Evolutionary conservation across 2,888 invertebrate species (phyloP).

Genomic region (Fissipunctia ypsillon): DNA sequence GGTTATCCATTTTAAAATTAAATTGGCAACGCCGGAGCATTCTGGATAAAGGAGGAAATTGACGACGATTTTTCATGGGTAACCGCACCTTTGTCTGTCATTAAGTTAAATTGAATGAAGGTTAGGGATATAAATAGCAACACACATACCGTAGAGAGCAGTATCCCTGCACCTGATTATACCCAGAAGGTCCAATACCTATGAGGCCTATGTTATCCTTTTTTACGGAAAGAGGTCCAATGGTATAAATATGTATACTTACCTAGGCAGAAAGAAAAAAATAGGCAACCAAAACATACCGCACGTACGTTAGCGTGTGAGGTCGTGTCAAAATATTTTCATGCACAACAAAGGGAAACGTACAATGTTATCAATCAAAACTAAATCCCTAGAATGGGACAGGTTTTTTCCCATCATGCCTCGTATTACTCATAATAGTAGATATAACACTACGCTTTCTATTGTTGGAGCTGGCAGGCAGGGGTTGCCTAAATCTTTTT

Average conservation of each 20-base stretch:
- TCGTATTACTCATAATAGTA: background rate
- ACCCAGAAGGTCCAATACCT: background rate
- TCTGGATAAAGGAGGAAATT: constrained; percentile 5
- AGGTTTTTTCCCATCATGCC: background rate
- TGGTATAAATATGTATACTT: background rate
- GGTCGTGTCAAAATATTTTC: constrained; percentile 19
- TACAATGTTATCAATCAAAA: constrained; percentile 21
- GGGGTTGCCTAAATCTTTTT: background rate
- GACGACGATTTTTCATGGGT: background rate
- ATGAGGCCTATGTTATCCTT: background rate
- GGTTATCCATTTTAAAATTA: background rate
- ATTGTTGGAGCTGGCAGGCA: background rate
- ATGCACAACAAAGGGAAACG: background rate
- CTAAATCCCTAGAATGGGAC: constrained; percentile 3
- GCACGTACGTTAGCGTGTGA: background rate
- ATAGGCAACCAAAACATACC: background rate
- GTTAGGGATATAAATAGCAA: background rate
- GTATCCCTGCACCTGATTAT: constrained; percentile 1
- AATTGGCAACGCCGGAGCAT: background rate
- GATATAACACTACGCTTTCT: background rate
- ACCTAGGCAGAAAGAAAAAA: background rate
- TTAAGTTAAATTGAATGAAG: constrained; percentile 24
- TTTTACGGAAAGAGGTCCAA: background rate
- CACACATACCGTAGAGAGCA: background rate
- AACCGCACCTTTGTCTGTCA: background rate